Conservation (phyloP, 2,113 vertebrate species). For the Phylloscopus whistleri region DNA sequence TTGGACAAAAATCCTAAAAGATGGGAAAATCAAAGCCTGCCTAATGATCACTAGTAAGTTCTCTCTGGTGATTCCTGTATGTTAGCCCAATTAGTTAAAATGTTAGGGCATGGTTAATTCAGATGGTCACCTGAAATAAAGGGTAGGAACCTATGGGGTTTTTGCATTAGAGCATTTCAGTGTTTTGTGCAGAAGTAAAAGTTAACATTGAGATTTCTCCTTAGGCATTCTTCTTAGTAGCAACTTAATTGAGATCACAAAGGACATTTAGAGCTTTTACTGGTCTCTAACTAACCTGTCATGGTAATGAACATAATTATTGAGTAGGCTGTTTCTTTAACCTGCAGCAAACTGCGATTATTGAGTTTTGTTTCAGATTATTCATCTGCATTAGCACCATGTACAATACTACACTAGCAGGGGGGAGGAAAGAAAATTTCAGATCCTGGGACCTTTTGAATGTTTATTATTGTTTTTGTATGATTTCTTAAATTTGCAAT, state of each 20-base stretch:
- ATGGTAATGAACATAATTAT: conserved; percentile 2
- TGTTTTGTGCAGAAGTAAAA: background rate
- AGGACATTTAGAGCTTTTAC: background rate
- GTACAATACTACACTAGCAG: background rate
- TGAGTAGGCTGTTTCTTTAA: background rate
- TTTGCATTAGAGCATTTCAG: background rate
- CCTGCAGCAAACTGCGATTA: background rate
- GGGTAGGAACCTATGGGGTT: background rate
- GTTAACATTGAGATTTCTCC: background rate
- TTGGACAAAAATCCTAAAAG: background rate
- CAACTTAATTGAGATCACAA: background rate
- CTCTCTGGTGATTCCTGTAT: background rate
- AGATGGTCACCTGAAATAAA: background rate
- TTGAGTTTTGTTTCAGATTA: background rate
- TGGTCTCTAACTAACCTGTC: background rate
- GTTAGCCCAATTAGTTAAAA: background rate
- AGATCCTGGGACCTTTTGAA: background rate
- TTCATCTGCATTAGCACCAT: background rate
- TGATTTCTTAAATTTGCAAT: background rate
- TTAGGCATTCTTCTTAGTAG: background rate
- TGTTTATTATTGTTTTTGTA: background rate
- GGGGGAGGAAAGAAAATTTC: background rate
- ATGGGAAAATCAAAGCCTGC: background rate
- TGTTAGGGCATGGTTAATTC: background rate
- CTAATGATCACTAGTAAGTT: background rate